Percentiles rank a stretch among this genome's conserved stretches.
Conservation (phyloP, 2,888 invertebrate genomes). For the Nomada hirtipes region DNA sequence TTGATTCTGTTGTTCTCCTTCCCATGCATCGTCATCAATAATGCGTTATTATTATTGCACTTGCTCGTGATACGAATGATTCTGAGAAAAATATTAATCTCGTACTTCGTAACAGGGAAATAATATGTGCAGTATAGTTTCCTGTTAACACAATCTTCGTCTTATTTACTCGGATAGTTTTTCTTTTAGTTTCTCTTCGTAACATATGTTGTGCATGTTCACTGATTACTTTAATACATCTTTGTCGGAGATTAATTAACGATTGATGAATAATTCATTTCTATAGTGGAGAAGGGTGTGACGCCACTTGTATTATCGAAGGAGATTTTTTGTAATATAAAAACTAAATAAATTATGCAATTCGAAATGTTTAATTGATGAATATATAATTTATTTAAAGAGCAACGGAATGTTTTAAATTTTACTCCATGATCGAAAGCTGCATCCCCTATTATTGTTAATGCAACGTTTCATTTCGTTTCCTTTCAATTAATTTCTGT, state of each 20-base stretch:
- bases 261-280: not conserved
- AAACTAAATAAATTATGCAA: not conserved
- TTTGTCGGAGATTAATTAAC: not conserved
- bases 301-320: not conserved
- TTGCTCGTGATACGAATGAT: not conserved
- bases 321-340: not conserved
- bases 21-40: not conserved
- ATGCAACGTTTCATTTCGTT: not conserved
- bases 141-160: too few species aligned
- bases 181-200: too few species aligned
- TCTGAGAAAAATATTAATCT: not conserved
- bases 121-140: not conserved
- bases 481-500: not conserved
- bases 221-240: not conserved
- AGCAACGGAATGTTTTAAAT: too few species aligned
- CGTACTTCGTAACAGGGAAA: not conserved
- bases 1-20: slow-evolving; percentile 38
- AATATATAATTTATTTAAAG: too few species aligned
- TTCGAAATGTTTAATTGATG: not conserved
- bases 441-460: too few species aligned
- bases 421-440: too few species aligned
- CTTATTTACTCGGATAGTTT: too few species aligned
- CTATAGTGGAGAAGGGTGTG: not conserved
- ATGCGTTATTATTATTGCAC: not conserved
- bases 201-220: not conserved